phyloP scores from a whole-genome alignment of 1,140 invertebrate genomes.

The Zaprionus nigranus region DNA sequence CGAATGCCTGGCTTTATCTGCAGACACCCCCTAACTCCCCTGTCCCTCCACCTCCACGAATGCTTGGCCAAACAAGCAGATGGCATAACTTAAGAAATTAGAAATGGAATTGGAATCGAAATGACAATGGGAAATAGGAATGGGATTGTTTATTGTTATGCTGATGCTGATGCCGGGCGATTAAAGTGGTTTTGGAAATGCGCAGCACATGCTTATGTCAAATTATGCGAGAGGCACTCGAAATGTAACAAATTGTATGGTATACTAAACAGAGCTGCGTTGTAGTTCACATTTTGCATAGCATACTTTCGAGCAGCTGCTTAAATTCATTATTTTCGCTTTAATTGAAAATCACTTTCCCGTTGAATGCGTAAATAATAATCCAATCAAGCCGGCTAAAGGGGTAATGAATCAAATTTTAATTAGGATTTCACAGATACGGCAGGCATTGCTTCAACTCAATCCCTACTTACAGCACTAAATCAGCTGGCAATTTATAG shows the following conservation, averaged over 20 bases:
- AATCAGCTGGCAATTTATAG: background rate
- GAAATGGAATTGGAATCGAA: slow-evolving; percentile 10
- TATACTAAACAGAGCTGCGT: background rate
- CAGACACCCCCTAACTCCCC: background rate
- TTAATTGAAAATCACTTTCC: background rate
- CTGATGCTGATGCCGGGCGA: slow-evolving; percentile 13
- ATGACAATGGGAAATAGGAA: background rate
- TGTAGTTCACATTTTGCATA: background rate
- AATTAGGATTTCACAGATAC: background rate
- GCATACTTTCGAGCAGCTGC: background rate
- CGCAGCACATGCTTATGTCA: background rate
- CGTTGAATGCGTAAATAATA: background rate
- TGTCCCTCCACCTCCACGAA: background rate
- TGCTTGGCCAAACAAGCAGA: background rate
- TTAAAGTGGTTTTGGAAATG: slow-evolving; percentile 4
- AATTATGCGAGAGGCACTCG: background rate
- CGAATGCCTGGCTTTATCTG: slow-evolving; percentile 1
- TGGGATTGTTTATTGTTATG: slow-evolving; percentile 7
- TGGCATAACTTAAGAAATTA: slow-evolving; percentile 20
- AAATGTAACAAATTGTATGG: background rate
- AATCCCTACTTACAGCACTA: background rate
- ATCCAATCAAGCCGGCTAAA: background rate
- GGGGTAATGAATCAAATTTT: background rate
- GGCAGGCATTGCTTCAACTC: background rate
- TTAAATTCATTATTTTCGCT: background rate